These are phyloP conservation scores for Neoitamus cyanurus DNA, from an alignment of 2,888 invertebrate genomes.

Conservation along the genomic window DNA sequence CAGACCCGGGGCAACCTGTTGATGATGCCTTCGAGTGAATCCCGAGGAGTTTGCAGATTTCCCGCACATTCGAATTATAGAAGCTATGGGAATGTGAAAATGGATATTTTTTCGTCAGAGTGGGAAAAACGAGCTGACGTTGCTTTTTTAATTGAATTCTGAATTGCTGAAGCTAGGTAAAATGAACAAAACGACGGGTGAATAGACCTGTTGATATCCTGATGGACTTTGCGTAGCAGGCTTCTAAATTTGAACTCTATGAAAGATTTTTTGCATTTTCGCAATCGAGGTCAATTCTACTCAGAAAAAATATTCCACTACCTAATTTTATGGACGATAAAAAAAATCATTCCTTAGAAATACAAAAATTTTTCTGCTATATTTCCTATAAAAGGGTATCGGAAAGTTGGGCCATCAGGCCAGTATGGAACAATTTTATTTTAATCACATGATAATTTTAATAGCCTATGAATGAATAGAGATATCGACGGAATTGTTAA, in stretches of 20 bases:
- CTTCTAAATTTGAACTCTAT: background rate
- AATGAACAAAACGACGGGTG: background rate
- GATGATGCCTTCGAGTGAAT: constrained; percentile 3
- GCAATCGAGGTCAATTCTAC: background rate
- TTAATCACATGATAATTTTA: too few relatives aligned
- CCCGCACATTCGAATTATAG: background rate
- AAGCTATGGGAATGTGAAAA: background rate
- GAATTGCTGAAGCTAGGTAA: background rate
- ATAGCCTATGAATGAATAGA: too few relatives aligned
- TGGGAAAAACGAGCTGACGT: background rate
- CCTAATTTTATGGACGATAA: too few relatives aligned
- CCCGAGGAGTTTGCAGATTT: background rate
- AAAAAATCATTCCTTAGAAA: too few relatives aligned
- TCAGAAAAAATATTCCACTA: too few relatives aligned
- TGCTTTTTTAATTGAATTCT: background rate
- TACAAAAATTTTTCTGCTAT: too few relatives aligned
- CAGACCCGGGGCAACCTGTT: background rate
- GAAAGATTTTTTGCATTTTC: background rate
- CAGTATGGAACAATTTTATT: too few relatives aligned
- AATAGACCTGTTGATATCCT: background rate
- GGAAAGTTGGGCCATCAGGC: too few relatives aligned
- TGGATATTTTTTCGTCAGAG: background rate
- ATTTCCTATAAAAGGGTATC: too few relatives aligned
- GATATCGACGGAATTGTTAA: too few relatives aligned
- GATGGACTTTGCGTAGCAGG: background rate